Conservation (phyloP, 2,888 invertebrate genomes). For the Cerceris ruficornis region DNA sequence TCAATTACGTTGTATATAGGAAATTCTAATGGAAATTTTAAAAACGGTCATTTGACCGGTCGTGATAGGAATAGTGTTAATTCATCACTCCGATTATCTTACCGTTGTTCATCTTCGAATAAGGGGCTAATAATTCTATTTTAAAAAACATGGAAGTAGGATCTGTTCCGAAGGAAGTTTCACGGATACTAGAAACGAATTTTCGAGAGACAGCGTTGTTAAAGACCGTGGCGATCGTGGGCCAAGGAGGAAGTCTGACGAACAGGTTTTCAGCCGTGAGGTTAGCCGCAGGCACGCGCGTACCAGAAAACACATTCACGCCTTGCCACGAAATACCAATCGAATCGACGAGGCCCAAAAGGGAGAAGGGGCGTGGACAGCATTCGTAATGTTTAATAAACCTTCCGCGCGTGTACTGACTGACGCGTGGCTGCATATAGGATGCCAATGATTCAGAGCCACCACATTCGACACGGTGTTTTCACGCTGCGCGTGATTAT, state of each 20-base stretch:
- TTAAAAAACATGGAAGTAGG: not conserved
- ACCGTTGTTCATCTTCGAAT: not conserved
- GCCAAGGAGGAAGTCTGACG: constrained; percentile 42
- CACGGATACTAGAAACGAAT: constrained; percentile 16
- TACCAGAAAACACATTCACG: constrained; percentile 60
- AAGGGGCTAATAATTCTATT: too few relatives aligned
- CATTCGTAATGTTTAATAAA: constrained; percentile 65
- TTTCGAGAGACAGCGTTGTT: constrained; percentile 24
- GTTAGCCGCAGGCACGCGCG: constrained; percentile 69
- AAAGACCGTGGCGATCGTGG: constrained; percentile 22
- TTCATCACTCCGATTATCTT: too few relatives aligned
- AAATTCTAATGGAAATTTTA: too few relatives aligned
- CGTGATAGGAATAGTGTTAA: too few relatives aligned
- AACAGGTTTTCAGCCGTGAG: constrained; percentile 67
- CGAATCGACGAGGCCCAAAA: constrained; percentile 13
- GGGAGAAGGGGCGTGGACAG: constrained; percentile 40
- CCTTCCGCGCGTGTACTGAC: constrained; percentile 40
- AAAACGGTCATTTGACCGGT: too few relatives aligned
- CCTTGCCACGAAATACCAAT: constrained; percentile 64
- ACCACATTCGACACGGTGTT: constrained; percentile 14
- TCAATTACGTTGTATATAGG: too few relatives aligned
- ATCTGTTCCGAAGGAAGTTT: constrained; percentile 4
- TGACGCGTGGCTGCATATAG: constrained; percentile 63
- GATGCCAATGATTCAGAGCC: constrained; percentile 67
- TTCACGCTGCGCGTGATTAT: constrained; percentile 32